Conservation (phyloP, 2,113 vertebrate genomes). For the Pogonocichla stellata region DNA sequence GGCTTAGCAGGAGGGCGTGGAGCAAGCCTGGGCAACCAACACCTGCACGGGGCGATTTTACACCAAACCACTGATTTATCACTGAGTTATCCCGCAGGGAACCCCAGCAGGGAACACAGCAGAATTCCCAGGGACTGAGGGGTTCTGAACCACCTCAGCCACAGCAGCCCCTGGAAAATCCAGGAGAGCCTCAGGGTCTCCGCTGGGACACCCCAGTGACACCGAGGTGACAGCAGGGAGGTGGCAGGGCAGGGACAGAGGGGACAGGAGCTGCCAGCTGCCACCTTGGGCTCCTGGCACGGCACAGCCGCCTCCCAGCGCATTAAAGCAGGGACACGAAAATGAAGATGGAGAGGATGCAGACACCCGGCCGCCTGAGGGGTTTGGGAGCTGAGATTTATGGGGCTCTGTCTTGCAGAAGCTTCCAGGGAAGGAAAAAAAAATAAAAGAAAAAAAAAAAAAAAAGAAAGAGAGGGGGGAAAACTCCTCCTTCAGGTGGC, state of each 20-base stretch:
- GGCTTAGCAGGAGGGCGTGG: neutral
- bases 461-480: rapidly evolving
- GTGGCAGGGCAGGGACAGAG: neutral
- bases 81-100: neutral
- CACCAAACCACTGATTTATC: neutral
- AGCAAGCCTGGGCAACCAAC: neutral
- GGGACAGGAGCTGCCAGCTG: neutral
- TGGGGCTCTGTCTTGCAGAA: slow-evolving; percentile 11
- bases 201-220: neutral
- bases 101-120: neutral
- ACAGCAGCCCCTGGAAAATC: neutral
- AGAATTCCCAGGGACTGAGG: neutral
- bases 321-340: neutral
- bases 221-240: neutral
- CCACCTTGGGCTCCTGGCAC: neutral
- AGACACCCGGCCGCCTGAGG: neutral
- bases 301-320: neutral
- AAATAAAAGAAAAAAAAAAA: too few species aligned
- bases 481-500: neutral
- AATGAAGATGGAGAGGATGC: slow-evolving; percentile 20
- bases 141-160: neutral
- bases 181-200: neutral
- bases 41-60: neutral
- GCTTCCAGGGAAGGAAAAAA: neutral
- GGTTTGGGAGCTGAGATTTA: slow-evolving; percentile 36